Evolutionary conservation across 2,888 invertebrate species (phyloP).

Genomic region (Parapristionchus giblindavisi): DNA sequence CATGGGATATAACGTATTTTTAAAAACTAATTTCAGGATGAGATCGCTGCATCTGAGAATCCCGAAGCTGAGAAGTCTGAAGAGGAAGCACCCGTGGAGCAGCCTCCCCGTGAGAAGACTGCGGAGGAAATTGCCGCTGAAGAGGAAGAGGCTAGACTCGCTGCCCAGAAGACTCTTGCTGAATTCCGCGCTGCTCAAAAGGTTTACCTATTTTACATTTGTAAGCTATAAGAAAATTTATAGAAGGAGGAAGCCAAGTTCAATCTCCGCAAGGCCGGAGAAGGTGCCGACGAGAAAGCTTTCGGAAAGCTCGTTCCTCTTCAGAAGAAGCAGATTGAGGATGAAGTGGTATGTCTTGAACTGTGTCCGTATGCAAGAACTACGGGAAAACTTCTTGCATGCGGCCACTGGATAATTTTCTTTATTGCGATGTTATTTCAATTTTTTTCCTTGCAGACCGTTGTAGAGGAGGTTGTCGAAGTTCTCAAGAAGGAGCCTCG

Average conservation of each 20-base stretch:
- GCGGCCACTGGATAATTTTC: too few species aligned
- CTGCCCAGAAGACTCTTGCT: conserved; percentile 66
- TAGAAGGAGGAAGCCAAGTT: conserved; percentile 56
- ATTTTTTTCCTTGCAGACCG: conserved; percentile 32
- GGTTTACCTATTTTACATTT: conserved; percentile 42
- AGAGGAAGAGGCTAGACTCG: conserved; percentile 49
- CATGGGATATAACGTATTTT: too few species aligned
- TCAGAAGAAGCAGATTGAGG: conserved; percentile 38
- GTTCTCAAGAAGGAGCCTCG: conserved; percentile 59
- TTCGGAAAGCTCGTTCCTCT: conserved; percentile 46
- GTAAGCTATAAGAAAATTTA: neutral
- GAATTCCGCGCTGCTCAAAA: conserved; percentile 58
- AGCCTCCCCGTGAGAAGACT: conserved; percentile 56
- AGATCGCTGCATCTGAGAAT: conserved; percentile 35
- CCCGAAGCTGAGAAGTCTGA: conserved; percentile 43
- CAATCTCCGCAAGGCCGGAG: conserved; percentile 64
- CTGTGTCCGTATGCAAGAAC: neutral
- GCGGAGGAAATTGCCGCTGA: conserved; percentile 58
- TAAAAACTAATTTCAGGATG: conserved; percentile 23
- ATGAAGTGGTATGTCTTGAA: conserved; percentile 28
- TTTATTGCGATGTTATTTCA: neutral
- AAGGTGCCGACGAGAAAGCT: conserved; percentile 52
- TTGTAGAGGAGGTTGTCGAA: conserved; percentile 45
- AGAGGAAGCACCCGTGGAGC: conserved; percentile 47
- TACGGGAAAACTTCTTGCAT: too few species aligned